A percentile compares a stretch with the other conserved stretches of the same genome.
These are phyloP conservation scores for Eriosoma lanigerum DNA, from an alignment of 1,140 invertebrate genomes.

Conservation along the genomic window DNA sequence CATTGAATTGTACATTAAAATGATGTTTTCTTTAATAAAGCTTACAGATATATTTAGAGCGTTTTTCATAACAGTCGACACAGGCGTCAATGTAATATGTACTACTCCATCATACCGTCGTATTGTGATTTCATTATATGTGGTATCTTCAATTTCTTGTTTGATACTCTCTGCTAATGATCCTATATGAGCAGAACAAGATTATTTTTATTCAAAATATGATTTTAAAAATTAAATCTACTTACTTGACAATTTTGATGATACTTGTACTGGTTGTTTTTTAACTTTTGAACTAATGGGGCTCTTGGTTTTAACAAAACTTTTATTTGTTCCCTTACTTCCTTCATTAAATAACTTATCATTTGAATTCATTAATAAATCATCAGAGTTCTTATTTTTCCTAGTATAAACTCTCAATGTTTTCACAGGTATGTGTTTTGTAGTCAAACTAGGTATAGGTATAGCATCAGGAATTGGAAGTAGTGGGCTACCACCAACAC, in stretches of 20 bases:
- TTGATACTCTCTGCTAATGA: slow-evolving; percentile 36
- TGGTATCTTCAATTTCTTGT: slow-evolving; percentile 32
- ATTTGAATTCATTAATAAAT: neutral
- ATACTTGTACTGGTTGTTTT: slow-evolving; percentile 18
- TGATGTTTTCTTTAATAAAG: neutral
- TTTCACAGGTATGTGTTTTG: slow-evolving; percentile 34
- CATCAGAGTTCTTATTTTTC: slow-evolving; percentile 41
- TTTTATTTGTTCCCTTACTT: slow-evolving; percentile 26
- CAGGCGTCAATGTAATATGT: slow-evolving; percentile 66
- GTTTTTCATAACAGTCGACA: slow-evolving; percentile 63
- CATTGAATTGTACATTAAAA: neutral
- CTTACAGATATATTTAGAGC: slow-evolving; percentile 57
- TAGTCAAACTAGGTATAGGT: slow-evolving; percentile 11
- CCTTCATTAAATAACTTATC: neutral
- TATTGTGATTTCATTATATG: slow-evolving; percentile 64
- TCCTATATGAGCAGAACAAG: neutral
- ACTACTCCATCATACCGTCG: slow-evolving; percentile 66
- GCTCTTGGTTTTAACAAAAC: slow-evolving; percentile 14
- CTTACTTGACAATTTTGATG: slow-evolving; percentile 26
- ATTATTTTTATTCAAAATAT: neutral
- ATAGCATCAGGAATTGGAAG: slow-evolving; percentile 26
- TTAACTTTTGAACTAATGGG: slow-evolving; percentile 10
- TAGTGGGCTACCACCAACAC: slow-evolving; percentile 64
- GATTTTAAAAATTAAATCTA: neutral
- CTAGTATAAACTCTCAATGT: slow-evolving; percentile 35